phyloP scores from a whole-genome alignment of 2,888 invertebrate species.

The Galerucella pusilla region DNA sequence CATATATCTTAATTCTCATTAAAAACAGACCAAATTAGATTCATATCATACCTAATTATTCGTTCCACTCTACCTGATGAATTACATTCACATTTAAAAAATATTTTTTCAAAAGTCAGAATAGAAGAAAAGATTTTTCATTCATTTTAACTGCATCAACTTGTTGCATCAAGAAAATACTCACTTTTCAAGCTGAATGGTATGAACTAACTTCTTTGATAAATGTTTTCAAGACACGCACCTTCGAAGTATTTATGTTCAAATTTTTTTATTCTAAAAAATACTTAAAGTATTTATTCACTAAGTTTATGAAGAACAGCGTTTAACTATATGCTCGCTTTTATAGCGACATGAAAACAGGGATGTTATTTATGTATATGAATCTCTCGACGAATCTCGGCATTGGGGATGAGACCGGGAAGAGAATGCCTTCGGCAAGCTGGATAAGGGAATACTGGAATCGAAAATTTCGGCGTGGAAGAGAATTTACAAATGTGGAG shows the following conservation, averaged over 20 bases:
- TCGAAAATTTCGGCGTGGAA: conserved; percentile 41
- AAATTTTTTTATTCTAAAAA: not conserved
- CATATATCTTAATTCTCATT: no score
- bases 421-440: conserved; percentile 40
- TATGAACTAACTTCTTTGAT: not conserved
- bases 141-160: not conserved
- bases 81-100: not conserved
- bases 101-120: no score
- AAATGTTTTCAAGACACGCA: conserved; percentile 11
- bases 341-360: not conserved
- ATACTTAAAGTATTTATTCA: not conserved
- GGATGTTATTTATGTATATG: conserved; percentile 6
- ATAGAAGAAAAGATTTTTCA: not conserved
- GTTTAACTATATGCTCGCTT: not conserved
- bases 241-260: not conserved
- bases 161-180: conserved; percentile 8
- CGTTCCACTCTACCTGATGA: no score
- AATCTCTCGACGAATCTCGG: conserved; percentile 23
- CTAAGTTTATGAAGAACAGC: not conserved
- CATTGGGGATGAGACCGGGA: conserved; percentile 39
- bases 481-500: conserved; percentile 46
- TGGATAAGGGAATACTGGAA: conserved; percentile 50
- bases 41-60: no score
- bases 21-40: no score
- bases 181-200: conserved; percentile 6